These are phyloP conservation scores for Nannoperca obscura DNA, from an alignment of 2,797 vertebrate genomes.

Conservation along the genomic window DNA sequence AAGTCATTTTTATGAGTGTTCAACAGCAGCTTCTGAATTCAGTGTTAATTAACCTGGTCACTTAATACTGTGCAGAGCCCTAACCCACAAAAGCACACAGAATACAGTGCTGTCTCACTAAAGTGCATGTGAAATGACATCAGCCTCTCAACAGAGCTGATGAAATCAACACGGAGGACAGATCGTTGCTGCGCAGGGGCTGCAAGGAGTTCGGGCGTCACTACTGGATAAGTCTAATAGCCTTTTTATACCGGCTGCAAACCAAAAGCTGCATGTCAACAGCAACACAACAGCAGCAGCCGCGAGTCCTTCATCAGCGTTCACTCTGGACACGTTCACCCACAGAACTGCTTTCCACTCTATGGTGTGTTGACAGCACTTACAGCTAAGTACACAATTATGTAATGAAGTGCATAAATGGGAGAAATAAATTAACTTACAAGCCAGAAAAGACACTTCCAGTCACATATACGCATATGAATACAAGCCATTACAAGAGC, in stretches of 20 bases:
- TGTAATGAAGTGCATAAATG: neutral
- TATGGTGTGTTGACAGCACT: neutral
- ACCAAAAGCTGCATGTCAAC: constrained; percentile 8
- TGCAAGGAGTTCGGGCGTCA: neutral
- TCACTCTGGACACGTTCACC: neutral
- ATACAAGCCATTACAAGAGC: neutral
- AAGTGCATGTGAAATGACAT: constrained; percentile 8
- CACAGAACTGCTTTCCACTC: neutral
- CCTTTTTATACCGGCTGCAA: neutral
- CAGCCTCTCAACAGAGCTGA: constrained; percentile 18
- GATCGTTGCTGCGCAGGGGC: neutral
- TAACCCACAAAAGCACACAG: constrained; percentile 13
- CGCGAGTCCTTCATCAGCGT: neutral
- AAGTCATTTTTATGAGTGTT: no score
- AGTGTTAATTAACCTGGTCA: constrained; percentile 37
- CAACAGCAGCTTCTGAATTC: neutral
- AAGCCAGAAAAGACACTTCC: neutral
- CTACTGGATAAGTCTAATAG: neutral
- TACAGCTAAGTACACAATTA: neutral
- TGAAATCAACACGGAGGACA: constrained; percentile 18
- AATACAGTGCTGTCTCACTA: constrained; percentile 3
- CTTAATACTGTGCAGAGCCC: neutral
- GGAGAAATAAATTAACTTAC: neutral
- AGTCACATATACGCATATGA: neutral
- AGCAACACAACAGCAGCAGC: neutral